A percentile compares a stretch with the other conserved stretches of the same genome.
These are phyloP conservation scores for Acanthornis magna DNA, from an alignment of 2,797 vertebrate genomes.

Conservation along the genomic window DNA sequence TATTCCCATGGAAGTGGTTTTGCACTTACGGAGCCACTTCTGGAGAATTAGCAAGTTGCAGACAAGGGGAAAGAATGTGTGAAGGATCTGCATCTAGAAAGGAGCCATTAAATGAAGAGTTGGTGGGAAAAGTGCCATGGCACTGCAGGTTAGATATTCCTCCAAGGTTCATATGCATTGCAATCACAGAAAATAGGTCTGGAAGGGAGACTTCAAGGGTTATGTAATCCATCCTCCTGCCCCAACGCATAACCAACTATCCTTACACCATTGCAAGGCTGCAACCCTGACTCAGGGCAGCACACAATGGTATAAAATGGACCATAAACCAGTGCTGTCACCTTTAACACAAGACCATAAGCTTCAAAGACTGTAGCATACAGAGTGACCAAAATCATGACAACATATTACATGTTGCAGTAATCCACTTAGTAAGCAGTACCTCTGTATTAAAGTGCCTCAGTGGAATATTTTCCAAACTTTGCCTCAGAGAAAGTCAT, in stretches of 20 bases:
- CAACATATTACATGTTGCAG: neutral
- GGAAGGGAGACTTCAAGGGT: neutral
- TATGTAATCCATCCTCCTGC: neutral
- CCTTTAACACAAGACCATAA: neutral
- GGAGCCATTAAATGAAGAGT: neutral
- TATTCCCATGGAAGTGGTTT: neutral
- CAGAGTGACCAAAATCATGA: neutral
- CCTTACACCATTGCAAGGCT: neutral
- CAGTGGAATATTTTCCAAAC: neutral
- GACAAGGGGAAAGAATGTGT: neutral
- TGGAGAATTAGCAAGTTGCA: neutral
- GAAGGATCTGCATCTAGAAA: neutral
- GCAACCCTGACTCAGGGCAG: neutral
- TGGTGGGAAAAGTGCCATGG: neutral
- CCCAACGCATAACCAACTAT: neutral
- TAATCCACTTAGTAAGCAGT: neutral
- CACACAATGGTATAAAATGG: neutral
- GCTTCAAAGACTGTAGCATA: neutral
- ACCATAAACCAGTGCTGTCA: neutral
- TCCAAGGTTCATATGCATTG: neutral
- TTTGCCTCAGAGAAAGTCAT: neutral
- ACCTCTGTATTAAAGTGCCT: neutral
- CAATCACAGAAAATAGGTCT: neutral
- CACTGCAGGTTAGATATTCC: neutral
- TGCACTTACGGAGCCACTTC: fast-evolving